Evolutionary conservation across 1,140 invertebrate genomes (phyloP).

Genomic region (Copidosoma floridanum): DNA sequence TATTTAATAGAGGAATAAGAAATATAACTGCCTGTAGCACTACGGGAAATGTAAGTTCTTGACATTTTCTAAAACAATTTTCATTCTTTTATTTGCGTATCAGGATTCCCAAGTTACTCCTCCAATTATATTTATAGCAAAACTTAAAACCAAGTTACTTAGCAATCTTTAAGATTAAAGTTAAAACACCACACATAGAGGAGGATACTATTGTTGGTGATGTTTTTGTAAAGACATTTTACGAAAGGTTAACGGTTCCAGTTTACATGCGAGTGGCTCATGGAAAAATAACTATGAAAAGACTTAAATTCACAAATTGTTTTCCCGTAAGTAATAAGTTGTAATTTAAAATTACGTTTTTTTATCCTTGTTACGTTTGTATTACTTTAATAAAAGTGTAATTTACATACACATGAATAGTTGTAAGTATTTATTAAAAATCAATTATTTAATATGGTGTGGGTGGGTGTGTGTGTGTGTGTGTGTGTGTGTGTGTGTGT

Average conservation of each 20-base stretch:
- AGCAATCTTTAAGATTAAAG: slow-evolving; percentile 72
- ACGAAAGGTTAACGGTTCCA: slow-evolving; percentile 65
- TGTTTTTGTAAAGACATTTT: slow-evolving; percentile 72
- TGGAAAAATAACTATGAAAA: slow-evolving; percentile 64
- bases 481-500: no score
- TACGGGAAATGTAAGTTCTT: slow-evolving; percentile 47
- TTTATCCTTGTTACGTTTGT: no score
- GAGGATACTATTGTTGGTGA: slow-evolving; percentile 67
- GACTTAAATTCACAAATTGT: slow-evolving; percentile 73
- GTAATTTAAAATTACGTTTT: no score
- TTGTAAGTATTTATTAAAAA: background rate
- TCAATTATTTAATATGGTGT: slow-evolving; percentile 1
- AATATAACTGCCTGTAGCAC: slow-evolving; percentile 51
- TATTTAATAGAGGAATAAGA: slow-evolving; percentile 46
- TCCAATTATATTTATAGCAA: slow-evolving; percentile 40
- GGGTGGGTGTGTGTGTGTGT: no score
- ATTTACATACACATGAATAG: background rate
- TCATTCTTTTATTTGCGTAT: background rate
- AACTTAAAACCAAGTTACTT: slow-evolving; percentile 66
- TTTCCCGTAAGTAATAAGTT: slow-evolving; percentile 78
- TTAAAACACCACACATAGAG: slow-evolving; percentile 68
- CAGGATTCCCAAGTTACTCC: background rate
- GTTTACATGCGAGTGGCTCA: slow-evolving; percentile 64
- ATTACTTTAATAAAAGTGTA: no score
- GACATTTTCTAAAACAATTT: slow-evolving; percentile 32